A percentile compares a stretch with the other conserved stretches of the same genome.
Evolutionary conservation across 1,140 invertebrate genomes (phyloP).

Genomic region (Lithobius niger): DNA sequence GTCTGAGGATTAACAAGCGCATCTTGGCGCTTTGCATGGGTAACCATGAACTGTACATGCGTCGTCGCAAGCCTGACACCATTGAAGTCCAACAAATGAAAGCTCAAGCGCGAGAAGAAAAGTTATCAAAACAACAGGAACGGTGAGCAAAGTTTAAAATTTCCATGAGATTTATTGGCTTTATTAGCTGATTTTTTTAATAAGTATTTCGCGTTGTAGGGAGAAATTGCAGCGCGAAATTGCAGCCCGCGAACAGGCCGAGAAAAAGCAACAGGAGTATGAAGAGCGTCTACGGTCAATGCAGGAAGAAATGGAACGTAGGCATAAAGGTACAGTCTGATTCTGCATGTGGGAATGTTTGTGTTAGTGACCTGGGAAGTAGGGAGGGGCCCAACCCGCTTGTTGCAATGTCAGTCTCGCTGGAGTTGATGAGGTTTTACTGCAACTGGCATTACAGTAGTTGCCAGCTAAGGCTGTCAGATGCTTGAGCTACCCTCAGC

Average conservation of each 20-base stretch:
- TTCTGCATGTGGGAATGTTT: no score
- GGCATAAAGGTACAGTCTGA: slow-evolving; percentile 21
- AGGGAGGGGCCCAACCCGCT: no score
- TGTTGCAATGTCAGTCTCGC: no score
- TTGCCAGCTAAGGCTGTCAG: no score
- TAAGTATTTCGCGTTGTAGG: slow-evolving; percentile 13
- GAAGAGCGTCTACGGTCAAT: slow-evolving; percentile 31
- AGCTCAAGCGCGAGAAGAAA: slow-evolving; percentile 87
- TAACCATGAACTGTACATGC: slow-evolving; percentile 96
- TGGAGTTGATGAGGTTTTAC: no score
- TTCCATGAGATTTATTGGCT: no score
- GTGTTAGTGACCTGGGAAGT: no score
- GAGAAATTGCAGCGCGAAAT: slow-evolving; percentile 31
- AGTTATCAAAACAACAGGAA: slow-evolving; percentile 38
- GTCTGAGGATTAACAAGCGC: slow-evolving; percentile 94
- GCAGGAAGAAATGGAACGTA: slow-evolving; percentile 34
- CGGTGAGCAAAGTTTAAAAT: slow-evolving; percentile 7
- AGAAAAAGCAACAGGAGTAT: slow-evolving; percentile 34
- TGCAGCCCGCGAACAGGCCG: slow-evolving; percentile 33
- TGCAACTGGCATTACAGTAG: no score
- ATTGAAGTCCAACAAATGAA: slow-evolving; percentile 99
- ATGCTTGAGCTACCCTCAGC: no score
- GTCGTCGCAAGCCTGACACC: slow-evolving; percentile 89
- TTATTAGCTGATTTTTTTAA: no score
- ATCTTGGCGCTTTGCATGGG: slow-evolving; percentile 96